These are phyloP conservation scores for Pteropus alecto DNA, from an alignment of 2,113 vertebrate species.

Conservation along the genomic window DNA sequence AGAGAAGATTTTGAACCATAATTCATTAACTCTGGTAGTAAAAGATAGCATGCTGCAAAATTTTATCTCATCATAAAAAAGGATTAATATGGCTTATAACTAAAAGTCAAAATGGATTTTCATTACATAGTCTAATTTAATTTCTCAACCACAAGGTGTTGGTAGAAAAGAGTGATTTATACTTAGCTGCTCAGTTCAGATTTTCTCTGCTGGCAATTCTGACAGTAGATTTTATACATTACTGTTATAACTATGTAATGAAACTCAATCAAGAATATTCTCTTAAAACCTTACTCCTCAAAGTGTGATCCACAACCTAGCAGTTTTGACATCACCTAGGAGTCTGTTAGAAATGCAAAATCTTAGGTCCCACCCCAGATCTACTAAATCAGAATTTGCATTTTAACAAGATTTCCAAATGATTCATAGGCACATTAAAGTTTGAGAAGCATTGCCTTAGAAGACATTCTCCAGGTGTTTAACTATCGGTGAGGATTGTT, in stretches of 20 bases:
- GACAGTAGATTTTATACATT: not conserved
- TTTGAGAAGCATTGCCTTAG: not conserved
- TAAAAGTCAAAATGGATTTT: slow-evolving; percentile 70
- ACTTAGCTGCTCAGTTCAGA: not conserved
- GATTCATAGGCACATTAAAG: not conserved
- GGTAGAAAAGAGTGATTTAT: slow-evolving; percentile 43
- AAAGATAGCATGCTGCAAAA: slow-evolving; percentile 55
- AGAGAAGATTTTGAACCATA: slow-evolving; percentile 12
- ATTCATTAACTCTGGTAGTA: slow-evolving; percentile 47
- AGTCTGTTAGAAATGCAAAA: not conserved
- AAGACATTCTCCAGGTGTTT: not conserved
- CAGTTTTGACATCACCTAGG: not conserved
- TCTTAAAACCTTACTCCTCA: not conserved
- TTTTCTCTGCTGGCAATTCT: slow-evolving; percentile 23
- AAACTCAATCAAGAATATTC: not conserved
- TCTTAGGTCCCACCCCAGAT: not conserved
- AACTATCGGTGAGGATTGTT: not conserved
- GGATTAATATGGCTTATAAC: slow-evolving; percentile 67
- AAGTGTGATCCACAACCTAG: not conserved
- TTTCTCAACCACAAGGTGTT: slow-evolving; percentile 47
- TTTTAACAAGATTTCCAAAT: slow-evolving; percentile 11
- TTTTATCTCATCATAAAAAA: slow-evolving; percentile 68
- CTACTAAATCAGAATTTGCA: not conserved
- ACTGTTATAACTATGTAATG: not conserved
- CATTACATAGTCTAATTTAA: slow-evolving; percentile 64